Evolutionary conservation across 2,113 vertebrate genomes (phyloP).

Genomic region (Cephalopholis sonnerati): DNA sequence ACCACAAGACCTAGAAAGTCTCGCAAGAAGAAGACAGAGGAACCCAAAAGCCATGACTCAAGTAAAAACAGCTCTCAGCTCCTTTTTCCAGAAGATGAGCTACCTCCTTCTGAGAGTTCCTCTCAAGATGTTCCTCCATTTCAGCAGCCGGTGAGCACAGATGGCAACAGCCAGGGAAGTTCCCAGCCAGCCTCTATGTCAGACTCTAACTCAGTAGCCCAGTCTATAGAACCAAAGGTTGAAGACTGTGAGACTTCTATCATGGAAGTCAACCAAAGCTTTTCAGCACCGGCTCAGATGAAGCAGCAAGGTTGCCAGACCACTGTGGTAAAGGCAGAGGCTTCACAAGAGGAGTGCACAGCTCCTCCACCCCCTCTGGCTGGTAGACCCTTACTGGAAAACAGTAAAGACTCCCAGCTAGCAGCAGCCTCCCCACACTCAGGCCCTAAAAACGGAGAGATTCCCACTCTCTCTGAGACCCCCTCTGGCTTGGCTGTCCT

Average conservation of each 20-base stretch:
- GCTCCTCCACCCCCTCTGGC: not conserved
- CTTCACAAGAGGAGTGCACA: slow-evolving; percentile 25
- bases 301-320: slow-evolving; percentile 72
- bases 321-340: slow-evolving; percentile 69
- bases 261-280: slow-evolving; percentile 70
- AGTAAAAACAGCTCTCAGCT: slow-evolving; percentile 73
- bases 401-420: slow-evolving; percentile 24
- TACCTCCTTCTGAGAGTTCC: slow-evolving; percentile 72
- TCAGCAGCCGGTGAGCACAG: slow-evolving; percentile 70
- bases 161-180: slow-evolving; percentile 49
- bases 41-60: slow-evolving; percentile 74
- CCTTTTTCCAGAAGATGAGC: slow-evolving; percentile 79
- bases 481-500: slow-evolving; percentile 93
- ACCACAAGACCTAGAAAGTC: slow-evolving; percentile 57
- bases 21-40: slow-evolving; percentile 68
- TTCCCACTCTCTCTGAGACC: slow-evolving; percentile 83
- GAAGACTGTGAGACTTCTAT: slow-evolving; percentile 78
- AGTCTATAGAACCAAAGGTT: slow-evolving; percentile 70
- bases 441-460: slow-evolving; percentile 80
- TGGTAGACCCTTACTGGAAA: not conserved
- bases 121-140: slow-evolving; percentile 82
- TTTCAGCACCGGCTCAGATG: slow-evolving; percentile 26
- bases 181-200: slow-evolving; percentile 18
- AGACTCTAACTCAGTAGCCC: slow-evolving; percentile 28
- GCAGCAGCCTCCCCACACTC: slow-evolving; percentile 31